These are phyloP conservation scores for Patella ulyssiponensis DNA, from an alignment of 2,888 invertebrate genomes.

Conservation along the genomic window DNA sequence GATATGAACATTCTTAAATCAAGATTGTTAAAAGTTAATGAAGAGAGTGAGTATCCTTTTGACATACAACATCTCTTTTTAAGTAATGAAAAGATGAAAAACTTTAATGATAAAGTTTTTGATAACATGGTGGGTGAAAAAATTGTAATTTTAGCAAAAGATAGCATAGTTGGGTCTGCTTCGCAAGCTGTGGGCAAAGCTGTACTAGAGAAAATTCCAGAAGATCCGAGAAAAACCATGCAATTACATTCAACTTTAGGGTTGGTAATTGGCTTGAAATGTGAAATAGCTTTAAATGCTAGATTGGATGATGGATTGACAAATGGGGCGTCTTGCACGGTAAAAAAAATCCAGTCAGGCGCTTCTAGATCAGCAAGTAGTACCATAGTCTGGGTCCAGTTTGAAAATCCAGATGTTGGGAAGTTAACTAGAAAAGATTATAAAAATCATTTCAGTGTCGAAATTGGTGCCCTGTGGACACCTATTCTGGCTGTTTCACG, in stretches of 20 bases:
- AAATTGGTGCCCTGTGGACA: not conserved
- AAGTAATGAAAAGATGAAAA: not conserved
- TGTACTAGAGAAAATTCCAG: too few species aligned
- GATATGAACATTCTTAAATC: too few species aligned
- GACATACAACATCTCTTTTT: not conserved
- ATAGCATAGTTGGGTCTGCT: not conserved
- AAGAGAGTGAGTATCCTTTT: too few species aligned
- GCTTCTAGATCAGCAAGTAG: not conserved
- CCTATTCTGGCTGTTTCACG: too few species aligned
- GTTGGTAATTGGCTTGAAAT: too few species aligned
- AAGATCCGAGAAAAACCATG: too few species aligned
- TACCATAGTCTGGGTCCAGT: not conserved
- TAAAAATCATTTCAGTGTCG: not conserved
- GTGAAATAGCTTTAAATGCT: too few species aligned
- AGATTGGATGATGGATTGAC: too few species aligned
- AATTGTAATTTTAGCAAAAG: not conserved
- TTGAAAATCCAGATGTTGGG: not conserved
- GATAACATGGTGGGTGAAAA: not conserved
- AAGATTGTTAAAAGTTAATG: too few species aligned
- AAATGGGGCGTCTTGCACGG: conserved; percentile 21
- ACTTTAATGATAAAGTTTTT: not conserved
- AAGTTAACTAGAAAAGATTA: conserved; percentile 7
- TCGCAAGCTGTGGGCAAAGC: too few species aligned
- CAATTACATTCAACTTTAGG: too few species aligned
- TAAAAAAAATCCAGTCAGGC: not conserved